Evolutionary conservation across 64 coral and sea anemone genomes (phyloP), one percentile per base, ranked within the genome.

Genomic region (Pachyseris speciosa): DNA sequence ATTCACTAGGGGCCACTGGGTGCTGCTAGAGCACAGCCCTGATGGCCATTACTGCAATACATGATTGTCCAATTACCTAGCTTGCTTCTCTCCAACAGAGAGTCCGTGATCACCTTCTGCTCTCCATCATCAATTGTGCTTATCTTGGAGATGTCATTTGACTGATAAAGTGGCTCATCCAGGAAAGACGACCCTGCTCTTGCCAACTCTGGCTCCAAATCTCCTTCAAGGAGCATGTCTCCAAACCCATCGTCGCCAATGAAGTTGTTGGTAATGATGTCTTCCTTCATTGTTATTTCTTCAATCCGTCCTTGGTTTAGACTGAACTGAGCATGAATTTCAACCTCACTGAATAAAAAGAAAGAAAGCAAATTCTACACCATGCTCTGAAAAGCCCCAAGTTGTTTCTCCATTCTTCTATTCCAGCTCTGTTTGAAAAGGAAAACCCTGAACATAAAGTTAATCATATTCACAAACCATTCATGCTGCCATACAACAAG

Each of bases 201-300:
- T 27, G 74, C 77, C 28, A 98, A 80, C 86, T 99, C 96, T 53
- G 92, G 92, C 32, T 99, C 96, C 39, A 87, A 65, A 37, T 94
- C 93, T n/a, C 61, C 67, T 67, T 95, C 96, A 95, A 99, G 95
- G 38, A 89, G 83, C 50, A 94, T 99, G 63, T 99, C 96, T 60
- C 96, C 96, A 93, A 99, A 99, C 33, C 93, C 96, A 83, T 99
- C 96, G 75, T 99, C 96, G 32, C 90, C 96, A 86, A 99, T 86
- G 38, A 91, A 59, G 30, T 92, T 81, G 68, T 88, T 92, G 6
- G 86, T 91, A 13, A 99, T 91, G 16, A 91, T 70, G 70, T 99
- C 93, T 85, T 99, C 96, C 79, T 99, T 99, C 93, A 99, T 95
- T 39, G 96, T 99, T 27, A 99, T 99, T 85, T 99, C 96, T 31